These are phyloP conservation scores for Syngnathus acus DNA, from an alignment of 2,797 vertebrate genomes.

Conservation along the genomic window DNA sequence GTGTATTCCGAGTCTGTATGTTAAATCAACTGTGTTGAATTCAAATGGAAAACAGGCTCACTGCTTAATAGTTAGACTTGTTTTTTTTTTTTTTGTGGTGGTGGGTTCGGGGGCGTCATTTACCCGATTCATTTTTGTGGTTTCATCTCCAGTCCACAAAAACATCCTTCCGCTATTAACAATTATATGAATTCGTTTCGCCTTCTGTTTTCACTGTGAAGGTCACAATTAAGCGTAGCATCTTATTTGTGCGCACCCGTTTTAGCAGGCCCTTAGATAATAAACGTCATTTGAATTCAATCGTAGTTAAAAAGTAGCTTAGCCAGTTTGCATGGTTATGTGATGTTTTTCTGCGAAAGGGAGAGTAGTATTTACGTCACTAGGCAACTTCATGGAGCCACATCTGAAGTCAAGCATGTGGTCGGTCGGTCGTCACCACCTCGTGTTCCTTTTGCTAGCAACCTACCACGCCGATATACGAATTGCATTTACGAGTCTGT, in stretches of 20 bases:
- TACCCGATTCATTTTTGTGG: not conserved
- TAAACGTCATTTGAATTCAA: not conserved
- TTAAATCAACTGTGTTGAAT: not conserved
- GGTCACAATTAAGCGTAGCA: not conserved
- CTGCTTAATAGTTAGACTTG: not conserved
- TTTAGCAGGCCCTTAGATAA: not conserved
- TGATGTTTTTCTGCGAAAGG: not conserved
- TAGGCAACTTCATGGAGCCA: slow-evolving; percentile 5
- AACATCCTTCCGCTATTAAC: not conserved
- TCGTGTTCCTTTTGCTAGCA: slow-evolving; percentile 25
- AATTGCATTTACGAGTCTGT: not conserved
- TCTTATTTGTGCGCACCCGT: rapidly evolving
- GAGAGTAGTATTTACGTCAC: slow-evolving; percentile 24
- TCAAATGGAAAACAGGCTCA: not conserved
- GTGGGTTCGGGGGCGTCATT: not conserved
- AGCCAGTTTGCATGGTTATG: not conserved
- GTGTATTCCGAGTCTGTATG: not conserved
- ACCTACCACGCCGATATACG: not conserved
- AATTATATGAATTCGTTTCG: too few relatives aligned
- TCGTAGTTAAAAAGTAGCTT: not conserved
- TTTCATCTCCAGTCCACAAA: not conserved
- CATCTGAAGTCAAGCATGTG: slow-evolving; percentile 37
- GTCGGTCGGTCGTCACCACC: slow-evolving; percentile 28
- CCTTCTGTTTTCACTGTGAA: not conserved
- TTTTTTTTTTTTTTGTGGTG: not conserved